These are phyloP conservation scores for Enhydra lutris DNA, from an alignment of 2,113 vertebrate species.

Conservation along the genomic window DNA sequence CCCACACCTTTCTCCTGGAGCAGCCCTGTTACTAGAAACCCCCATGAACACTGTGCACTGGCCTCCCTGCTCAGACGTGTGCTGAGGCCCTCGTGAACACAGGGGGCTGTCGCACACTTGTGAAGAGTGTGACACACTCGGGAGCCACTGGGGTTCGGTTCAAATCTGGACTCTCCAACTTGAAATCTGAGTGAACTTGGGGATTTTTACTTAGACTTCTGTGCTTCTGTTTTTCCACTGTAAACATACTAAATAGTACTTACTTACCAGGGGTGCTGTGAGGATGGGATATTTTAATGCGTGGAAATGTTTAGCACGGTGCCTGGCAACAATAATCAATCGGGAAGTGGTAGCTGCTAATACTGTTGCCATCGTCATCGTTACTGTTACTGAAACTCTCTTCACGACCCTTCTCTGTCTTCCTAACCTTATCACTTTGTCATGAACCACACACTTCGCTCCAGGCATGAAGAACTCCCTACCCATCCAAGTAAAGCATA, in stretches of 20 bases:
- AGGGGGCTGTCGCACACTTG: not conserved
- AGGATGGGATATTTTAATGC: no score
- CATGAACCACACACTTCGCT: not conserved
- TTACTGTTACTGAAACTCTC: not conserved
- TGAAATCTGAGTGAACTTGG: not conserved
- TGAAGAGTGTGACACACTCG: not conserved
- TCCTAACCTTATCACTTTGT: no score
- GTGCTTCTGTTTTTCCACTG: not conserved
- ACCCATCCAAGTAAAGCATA: not conserved
- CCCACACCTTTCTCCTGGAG: not conserved
- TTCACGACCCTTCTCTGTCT: not conserved
- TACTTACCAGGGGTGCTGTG: not conserved
- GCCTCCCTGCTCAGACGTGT: not conserved
- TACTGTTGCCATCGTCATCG: accelerated
- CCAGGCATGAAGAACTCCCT: not conserved
- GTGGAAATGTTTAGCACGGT: not conserved
- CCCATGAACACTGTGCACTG: not conserved
- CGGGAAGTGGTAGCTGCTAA: not conserved
- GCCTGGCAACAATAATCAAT: not conserved
- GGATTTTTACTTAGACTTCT: not conserved
- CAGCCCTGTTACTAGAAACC: not conserved
- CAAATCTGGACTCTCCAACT: not conserved
- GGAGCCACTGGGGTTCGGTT: not conserved
- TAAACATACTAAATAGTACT: not conserved
- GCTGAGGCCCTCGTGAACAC: not conserved